Conservation (phyloP, 1,140 invertebrate species). For the Eueides isabella region DNA sequence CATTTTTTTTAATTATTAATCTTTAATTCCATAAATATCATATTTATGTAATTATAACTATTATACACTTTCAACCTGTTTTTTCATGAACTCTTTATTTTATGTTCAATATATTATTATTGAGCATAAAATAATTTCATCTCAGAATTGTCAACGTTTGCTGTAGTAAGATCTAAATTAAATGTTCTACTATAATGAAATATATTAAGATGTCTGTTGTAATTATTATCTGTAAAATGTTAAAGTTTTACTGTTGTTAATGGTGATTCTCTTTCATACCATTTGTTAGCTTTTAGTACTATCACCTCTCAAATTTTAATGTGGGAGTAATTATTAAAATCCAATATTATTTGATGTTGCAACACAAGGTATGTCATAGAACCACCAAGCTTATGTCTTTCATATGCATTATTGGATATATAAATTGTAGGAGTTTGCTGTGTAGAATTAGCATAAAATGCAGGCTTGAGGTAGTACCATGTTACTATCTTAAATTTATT, state of each 20-base stretch:
- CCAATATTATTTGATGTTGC: not conserved
- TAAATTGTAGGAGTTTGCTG: slow-evolving; percentile 3
- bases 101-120: not conserved
- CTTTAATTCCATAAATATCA: too few species aligned
- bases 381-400: slow-evolving; percentile 5
- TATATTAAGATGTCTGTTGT: slow-evolving; percentile 7
- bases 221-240: slow-evolving; percentile 7
- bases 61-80: not conserved
- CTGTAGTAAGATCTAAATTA: slow-evolving; percentile 6
- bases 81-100: not conserved
- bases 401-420: not conserved
- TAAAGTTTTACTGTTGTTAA: not conserved
- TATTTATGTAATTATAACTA: too few species aligned
- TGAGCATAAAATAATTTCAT: not conserved
- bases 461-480: slow-evolving; percentile 23
- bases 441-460: slow-evolving; percentile 28
- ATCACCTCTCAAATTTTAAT: too few species aligned
- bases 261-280: slow-evolving; percentile 11
- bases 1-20: too few species aligned
- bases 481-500: slow-evolving; percentile 7
- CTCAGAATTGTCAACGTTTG: not conserved
- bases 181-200: not conserved
- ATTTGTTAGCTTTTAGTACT: not conserved
- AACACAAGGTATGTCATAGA: slow-evolving; percentile 1
- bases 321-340: not conserved